Evolutionary conservation across 2,888 invertebrate genomes (phyloP), one percentile per base, ranked within the genome.

Genomic region (Belgica antarctica): DNA sequence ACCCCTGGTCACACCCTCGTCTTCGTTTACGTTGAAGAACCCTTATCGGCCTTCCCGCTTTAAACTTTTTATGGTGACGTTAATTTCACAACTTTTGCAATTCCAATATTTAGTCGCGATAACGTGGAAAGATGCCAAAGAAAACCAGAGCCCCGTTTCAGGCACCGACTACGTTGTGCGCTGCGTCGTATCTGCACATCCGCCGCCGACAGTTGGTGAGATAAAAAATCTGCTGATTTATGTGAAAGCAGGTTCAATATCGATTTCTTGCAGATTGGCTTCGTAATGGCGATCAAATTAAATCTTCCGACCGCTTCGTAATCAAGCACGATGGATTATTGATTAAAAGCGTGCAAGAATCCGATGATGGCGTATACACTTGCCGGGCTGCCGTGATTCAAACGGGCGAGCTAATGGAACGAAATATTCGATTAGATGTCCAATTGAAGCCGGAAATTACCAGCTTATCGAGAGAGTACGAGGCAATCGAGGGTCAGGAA

Each of bases 111-210:
- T 80, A 94, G 94, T 90, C 77, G 89, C 90, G 46, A 92, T 95
- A 71, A 91, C 89, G 72, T 92, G 91, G 87, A 87, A 87, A 12
- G 89, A 94, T 78, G 94, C 94, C 0, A 92, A 94, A 36, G 85
- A 84, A 76, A 87, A 89, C 76, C 94, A 95, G 78, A 89, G 85
- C 76, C 91, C 94, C 1, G 88, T 88, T 24, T 84, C 89, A 70
- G 89, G 89, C 27, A 83, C 85, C 73, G 87, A 91, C 75, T 91
- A 86, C 77, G 85, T 85, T 77, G 87, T 95, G 17, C 87, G 86
- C 80, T 95, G 95, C 77, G 87, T 89, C 78, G 94, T 94, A 0
- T 86, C 86, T 71, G 94, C 94, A 0, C 88, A 89, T 78, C 94
- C 94, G 10, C 83, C 89, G 31, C 93, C 94, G 0, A 84, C 86